Evolutionary conservation across 2,888 invertebrate genomes (phyloP), one percentile per base, ranked within the genome.

Genomic region (Chymomyza caudatula): DNA sequence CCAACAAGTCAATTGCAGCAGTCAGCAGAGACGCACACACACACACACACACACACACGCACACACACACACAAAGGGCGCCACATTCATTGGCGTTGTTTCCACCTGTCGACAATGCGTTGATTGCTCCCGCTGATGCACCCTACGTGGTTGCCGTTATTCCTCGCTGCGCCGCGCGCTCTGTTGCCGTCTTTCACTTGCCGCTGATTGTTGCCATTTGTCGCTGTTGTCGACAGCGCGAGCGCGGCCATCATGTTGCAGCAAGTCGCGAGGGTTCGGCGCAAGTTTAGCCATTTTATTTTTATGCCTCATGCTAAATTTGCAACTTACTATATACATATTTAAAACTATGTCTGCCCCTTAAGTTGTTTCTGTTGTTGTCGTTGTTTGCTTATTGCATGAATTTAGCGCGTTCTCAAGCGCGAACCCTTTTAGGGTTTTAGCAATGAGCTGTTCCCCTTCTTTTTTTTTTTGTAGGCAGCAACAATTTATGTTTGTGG

Each of bases 91-190:
- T 78, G 83, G 83, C 73, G 65, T 76, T 78, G 69, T 77, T 77
- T 74, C 77, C 55, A 85, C 81, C 84, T 83, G 83, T 85, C 84
- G 71, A 62, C 81, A 78, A 73, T 70, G 71, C 78, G 85, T 71
- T 81, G 85, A 81, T 84, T 81, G 84, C 79, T 77, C 68, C 82
- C 77, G 64, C 78, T 69, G 49, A 56, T 15, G 53, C 22, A 53
- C 53, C 22, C 53, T 47, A 69, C 49, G 63, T 66, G 52, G n/a
- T 60, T 15, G 60, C 29, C 47, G 47, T 61, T 63, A 52, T 59
- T 42, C 19, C 47, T 20, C 37, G 60, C 44, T 23, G 13, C 58
- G 47, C 37, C 57, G 20, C 61, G 44, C 37, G 19, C 47, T 44
- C 43, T 42, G 59, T 19, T 44, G 42, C 52, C 54, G 37, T 29